Evolutionary conservation across 35 echinoderm and acorn worm genomes (phyloP), one percentile per base, ranked within the genome.

Genomic region (Lytechinus pictus): DNA sequence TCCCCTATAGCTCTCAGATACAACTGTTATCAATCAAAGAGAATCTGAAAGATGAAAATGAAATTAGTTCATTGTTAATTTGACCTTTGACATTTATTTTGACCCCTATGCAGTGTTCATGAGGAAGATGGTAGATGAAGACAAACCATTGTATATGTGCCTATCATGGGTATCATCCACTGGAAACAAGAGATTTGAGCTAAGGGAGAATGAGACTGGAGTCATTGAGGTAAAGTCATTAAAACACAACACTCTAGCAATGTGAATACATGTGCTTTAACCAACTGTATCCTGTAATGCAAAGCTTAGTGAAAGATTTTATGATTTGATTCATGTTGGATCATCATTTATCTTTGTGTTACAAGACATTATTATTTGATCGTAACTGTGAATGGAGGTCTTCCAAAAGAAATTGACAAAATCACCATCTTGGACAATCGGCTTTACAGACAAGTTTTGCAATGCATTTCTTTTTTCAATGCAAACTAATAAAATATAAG

Each of bases 201-300:
- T 99, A n/a, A 94, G 97, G 89, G 98, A 99, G 92, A 99, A 99
- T 95, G 98, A 99, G 92, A 97, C 97, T 13, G 98, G 97, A 86
- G 89, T 95, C 21, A 96, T 99, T 52, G 94, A 98, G 97, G 98
- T 99, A 93, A 44, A 93, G 28, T 89, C 10, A 88, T n/a, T 27
- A 9, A 5, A 14, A 27, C 27, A 88, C 86, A 88, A 44, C 33
- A 44, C 33, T 44, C 33, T 44, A 44, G 33, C 33, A 44, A 44
- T 44, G 33, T 44, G 33, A 44, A 44, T 44, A 44, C 33, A 44
- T 44, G 33, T 44, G 33, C 0, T 44, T 44, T 44, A 44, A 44
- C 33, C 2, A 44, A 44, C 33, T 44, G 33, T 44, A 44, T 44
- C 33, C 2, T 44, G 33, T 44, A 44, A 44, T 44, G 33, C 33